Base-by-base conservation (phyloP, 2,888 invertebrate genomes). In the Lepidonotus clava region DNA sequence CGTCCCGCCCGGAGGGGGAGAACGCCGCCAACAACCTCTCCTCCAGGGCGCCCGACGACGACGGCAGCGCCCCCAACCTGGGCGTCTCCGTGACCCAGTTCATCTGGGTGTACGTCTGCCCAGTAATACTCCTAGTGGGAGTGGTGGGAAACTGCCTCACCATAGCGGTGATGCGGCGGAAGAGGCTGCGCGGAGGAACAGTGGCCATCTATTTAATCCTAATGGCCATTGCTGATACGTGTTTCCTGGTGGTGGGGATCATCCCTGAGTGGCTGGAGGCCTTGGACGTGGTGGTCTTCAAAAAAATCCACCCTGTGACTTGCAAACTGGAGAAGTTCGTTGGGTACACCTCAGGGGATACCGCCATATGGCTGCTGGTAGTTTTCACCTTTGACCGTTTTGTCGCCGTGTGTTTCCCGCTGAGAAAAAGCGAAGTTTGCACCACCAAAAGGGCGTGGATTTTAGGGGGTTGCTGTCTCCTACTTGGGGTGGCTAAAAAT, bases 311-410 rank as follows among this genome's bases (percentile, higher is more conserved):
- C 51, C 87, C 88, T 18, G 71, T 38, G 36, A 86, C 87, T 4
- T 93, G 93, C 84, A 91, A 92, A 84, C 38, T 92, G 0, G 92
- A 93, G 87, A 91, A 90, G 18, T 92, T 92, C 83, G 38, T 92
- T 1, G 92, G 93, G 4, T 93, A 93, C 87, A 86, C 91, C 0
- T 88, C 90, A 0, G 88, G 92, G 46, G 93, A 92, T 61, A 89
- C 91, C 24, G 91, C 92, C 51, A 92, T 92, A 0, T 93, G 93
- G 93, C 89, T 92, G 0, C 86, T 93, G 14, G 92, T 93, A 0
- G 90, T 91, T 0, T 92, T 93, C 32, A 93, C 92, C 5, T 86
- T 92, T 4, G 93, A 93, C 86, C 89, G 93, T n/a, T 92, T 92
- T 86, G 84, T 93, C 11, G 92, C 90, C 21, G 92, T 93, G 0